Percentiles rank a stretch among this genome's conserved stretches.
phyloP scores from a whole-genome alignment of 2,113 vertebrate genomes.

The Passer montanus region DNA sequence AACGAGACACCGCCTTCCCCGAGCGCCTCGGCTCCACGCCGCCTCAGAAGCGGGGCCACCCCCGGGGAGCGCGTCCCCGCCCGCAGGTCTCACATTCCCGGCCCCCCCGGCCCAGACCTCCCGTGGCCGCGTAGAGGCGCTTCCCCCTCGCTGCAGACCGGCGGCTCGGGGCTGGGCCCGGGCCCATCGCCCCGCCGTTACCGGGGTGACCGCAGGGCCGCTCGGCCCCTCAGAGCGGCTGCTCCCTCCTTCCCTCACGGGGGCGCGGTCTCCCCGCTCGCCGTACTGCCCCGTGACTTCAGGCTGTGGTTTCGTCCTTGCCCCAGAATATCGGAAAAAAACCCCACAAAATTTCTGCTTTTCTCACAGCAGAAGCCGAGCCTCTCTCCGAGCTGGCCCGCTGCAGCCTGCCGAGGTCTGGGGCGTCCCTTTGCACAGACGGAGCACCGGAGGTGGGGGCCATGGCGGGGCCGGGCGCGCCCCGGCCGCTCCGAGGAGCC shows the following conservation, averaged over 20 bases:
- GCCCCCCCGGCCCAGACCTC: too few species aligned
- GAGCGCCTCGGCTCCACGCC: too few species aligned
- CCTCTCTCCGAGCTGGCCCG: background rate
- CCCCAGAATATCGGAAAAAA: background rate
- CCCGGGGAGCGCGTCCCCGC: background rate
- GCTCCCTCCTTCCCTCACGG: background rate
- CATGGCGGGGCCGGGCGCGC: background rate
- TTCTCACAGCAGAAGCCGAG: background rate
- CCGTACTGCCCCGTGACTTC: background rate
- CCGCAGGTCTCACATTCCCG: background rate
- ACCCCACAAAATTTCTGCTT: background rate
- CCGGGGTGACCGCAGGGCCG: too few species aligned
- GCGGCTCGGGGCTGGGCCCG: background rate
- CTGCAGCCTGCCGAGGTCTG: background rate
- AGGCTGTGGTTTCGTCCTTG: background rate
- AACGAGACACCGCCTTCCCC: background rate
- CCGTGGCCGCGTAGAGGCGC: too few species aligned
- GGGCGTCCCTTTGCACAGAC: background rate
- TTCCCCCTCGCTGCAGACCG: too few species aligned
- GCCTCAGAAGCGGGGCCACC: background rate
- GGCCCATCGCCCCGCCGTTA: fast-evolving
- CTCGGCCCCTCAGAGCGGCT: background rate
- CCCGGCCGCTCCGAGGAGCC: too few species aligned
- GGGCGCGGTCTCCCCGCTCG: background rate
- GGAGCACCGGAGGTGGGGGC: too few species aligned